Percentiles rank a stretch among this genome's conserved stretches.
These are phyloP conservation scores for Drosophila anomelani DNA, from an alignment of 2,888 invertebrate species.

Conservation along the genomic window DNA sequence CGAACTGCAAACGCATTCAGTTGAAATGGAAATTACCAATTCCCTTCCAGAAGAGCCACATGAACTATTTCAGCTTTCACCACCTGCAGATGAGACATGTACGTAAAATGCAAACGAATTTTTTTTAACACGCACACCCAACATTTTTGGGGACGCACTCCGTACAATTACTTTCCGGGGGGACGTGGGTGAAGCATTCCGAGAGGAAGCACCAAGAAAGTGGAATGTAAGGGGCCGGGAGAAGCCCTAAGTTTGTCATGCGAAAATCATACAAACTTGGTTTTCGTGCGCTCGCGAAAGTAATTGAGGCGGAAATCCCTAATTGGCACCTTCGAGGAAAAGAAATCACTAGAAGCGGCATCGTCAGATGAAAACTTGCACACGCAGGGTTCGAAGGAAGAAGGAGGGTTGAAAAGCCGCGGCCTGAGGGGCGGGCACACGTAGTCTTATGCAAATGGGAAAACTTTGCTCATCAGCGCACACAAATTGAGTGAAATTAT, in stretches of 20 bases:
- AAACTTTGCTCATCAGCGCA: conserved; percentile 80
- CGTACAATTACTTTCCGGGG: conserved; percentile 73
- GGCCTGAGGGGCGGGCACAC: conserved; percentile 53
- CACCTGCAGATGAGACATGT: conserved; percentile 60
- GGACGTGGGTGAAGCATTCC: conserved; percentile 31
- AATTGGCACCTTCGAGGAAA: conserved; percentile 78
- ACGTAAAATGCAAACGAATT: conserved; percentile 74
- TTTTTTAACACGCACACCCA: conserved; percentile 64
- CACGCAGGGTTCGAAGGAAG: neutral
- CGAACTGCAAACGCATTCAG: conserved; percentile 21
- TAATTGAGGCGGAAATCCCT: conserved; percentile 80
- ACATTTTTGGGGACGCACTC: conserved; percentile 31
- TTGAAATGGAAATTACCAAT: conserved; percentile 34
- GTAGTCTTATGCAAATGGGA: conserved; percentile 78
- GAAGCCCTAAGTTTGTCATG: conserved; percentile 78
- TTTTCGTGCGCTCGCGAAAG: conserved; percentile 77
- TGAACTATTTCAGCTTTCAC: conserved; percentile 57
- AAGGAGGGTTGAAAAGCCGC: neutral
- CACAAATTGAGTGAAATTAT: conserved; percentile 80
- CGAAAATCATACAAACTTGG: conserved; percentile 81
- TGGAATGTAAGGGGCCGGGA: conserved; percentile 36
- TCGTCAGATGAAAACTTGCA: conserved; percentile 54
- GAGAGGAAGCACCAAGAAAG: conserved; percentile 48
- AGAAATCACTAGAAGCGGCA: conserved; percentile 57
- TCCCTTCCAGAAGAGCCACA: conserved; percentile 36